phyloP scores from a whole-genome alignment of 2,888 invertebrate genomes.

The Boloria euphrosyne region DNA sequence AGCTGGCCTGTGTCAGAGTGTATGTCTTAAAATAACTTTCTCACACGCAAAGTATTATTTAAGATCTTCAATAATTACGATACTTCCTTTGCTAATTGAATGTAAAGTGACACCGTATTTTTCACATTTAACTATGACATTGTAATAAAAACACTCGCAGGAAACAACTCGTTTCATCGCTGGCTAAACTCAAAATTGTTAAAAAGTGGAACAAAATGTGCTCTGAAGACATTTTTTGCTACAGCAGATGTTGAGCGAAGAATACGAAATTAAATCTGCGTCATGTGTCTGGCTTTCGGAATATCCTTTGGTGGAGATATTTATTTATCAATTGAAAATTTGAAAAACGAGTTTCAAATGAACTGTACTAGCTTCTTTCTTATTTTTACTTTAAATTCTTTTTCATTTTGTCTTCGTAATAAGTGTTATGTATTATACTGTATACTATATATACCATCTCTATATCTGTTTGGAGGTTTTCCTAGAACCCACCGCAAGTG shows the following conservation, averaged over 20 bases:
- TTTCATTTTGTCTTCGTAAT: too few relatives aligned
- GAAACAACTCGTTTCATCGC: slow-evolving; percentile 27
- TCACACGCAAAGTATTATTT: too few relatives aligned
- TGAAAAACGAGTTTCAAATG: not conserved
- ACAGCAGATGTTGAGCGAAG: slow-evolving; percentile 47
- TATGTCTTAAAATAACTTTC: too few relatives aligned
- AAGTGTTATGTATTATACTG: too few relatives aligned
- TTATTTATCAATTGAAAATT: slow-evolving; percentile 9
- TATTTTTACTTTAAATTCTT: too few relatives aligned
- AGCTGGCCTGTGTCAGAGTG: too few relatives aligned
- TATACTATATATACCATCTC: too few relatives aligned
- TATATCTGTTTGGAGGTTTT: too few relatives aligned
- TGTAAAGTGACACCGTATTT: not conserved
- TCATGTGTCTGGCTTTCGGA: slow-evolving; percentile 37
- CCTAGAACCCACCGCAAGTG: too few relatives aligned
- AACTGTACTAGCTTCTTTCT: too few relatives aligned
- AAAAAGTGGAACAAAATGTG: slow-evolving; percentile 33
- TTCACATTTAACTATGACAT: not conserved
- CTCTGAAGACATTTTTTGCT: slow-evolving; percentile 48
- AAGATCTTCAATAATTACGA: too few relatives aligned
- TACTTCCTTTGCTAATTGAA: not conserved
- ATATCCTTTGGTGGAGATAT: slow-evolving; percentile 3
- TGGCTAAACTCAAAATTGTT: slow-evolving; percentile 27
- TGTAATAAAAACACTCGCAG: slow-evolving; percentile 32
- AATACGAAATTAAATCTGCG: slow-evolving; percentile 50